Conservation (phyloP, 2,797 vertebrate species). For the Hemitrygon akajei region DNA sequence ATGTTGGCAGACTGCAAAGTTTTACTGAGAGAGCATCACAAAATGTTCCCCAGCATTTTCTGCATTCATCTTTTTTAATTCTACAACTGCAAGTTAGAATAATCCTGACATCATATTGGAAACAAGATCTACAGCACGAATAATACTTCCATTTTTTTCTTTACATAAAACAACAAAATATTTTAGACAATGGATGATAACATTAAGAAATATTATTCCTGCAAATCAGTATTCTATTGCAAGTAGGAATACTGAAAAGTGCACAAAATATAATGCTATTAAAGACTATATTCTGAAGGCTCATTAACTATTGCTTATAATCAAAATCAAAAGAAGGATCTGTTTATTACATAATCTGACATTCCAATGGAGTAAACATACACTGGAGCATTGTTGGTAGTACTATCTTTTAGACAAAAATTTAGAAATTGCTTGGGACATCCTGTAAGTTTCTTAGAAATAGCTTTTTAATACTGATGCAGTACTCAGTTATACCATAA, state of each 20-base stretch:
- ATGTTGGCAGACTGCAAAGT: no score
- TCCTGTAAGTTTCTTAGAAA: neutral
- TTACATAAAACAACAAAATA: neutral
- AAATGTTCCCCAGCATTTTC: neutral
- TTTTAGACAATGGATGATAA: neutral
- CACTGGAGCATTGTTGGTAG: neutral
- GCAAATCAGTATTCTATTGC: no score
- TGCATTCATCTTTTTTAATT: neutral
- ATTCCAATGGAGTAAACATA: neutral
- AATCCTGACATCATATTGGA: neutral
- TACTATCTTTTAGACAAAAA: neutral
- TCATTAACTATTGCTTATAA: neutral
- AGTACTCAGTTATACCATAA: neutral
- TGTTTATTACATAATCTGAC: neutral
- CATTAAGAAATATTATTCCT: no score
- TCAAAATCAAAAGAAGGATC: neutral
- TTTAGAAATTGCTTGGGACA: neutral
- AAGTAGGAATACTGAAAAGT: no score
- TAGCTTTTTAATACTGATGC: neutral
- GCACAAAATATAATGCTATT: neutral
- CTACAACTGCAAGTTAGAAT: neutral
- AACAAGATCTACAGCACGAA: neutral
- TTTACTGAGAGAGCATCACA: no score
- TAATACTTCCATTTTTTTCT: neutral
- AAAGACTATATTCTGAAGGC: neutral